Evolutionary conservation across 1,140 invertebrate genomes (phyloP).

Genomic region (Trichonephila inaurata): DNA sequence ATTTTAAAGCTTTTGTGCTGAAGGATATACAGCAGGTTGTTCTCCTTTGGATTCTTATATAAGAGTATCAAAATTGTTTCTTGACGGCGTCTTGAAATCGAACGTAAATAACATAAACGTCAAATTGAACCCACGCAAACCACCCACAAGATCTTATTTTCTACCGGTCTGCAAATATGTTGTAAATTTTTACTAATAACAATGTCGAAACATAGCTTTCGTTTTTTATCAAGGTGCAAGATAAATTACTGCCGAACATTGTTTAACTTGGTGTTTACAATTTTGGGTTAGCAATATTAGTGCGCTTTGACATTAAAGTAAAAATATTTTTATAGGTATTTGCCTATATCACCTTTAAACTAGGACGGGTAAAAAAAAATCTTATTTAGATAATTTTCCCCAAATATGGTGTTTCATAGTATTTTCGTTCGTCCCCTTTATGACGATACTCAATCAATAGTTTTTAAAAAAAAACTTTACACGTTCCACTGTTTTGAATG

Average conservation of each 20-base stretch:
- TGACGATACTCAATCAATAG: too few species aligned
- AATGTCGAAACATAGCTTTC: not conserved
- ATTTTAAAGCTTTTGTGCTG: not conserved
- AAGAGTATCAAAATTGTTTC: not conserved
- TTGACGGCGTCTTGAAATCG: not conserved
- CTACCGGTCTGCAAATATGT: not conserved
- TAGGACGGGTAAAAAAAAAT: too few species aligned
- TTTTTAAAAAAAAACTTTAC: too few species aligned
- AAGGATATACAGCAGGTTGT: not conserved
- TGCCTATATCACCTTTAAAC: too few species aligned
- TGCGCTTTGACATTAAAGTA: too few species aligned
- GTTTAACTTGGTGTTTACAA: not conserved
- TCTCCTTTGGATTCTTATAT: not conserved
- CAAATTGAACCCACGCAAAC: not conserved
- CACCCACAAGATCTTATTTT: not conserved
- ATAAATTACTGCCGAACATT: not conserved
- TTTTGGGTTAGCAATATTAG: not conserved
- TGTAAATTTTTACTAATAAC: constrained; percentile 25
- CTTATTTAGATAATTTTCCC: too few species aligned
- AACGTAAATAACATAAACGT: not conserved
- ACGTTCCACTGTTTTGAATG: too few species aligned
- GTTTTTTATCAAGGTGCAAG: not conserved
- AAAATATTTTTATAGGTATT: too few species aligned
- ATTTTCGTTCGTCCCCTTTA: too few species aligned
- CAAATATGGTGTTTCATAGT: too few species aligned